Evolutionary conservation across 2,888 invertebrate species (phyloP).

Genomic region (Calameuta filiformis): DNA sequence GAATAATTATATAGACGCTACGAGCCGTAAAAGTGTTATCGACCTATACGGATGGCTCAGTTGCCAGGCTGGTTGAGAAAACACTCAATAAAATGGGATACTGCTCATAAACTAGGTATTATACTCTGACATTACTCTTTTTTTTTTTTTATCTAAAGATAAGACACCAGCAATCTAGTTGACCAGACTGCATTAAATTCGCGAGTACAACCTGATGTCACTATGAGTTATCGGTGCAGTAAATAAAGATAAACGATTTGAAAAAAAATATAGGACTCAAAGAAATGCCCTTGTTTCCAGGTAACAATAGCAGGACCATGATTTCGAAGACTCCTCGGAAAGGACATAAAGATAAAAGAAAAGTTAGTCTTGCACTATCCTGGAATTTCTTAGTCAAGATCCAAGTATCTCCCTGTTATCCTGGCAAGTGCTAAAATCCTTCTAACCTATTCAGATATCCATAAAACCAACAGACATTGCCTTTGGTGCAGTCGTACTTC

Average conservation of each 20-base stretch:
- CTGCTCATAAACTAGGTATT: slow-evolving; percentile 33
- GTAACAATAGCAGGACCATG: background rate
- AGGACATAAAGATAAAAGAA: background rate
- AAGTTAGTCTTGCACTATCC: background rate
- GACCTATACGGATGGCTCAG: slow-evolving; percentile 16
- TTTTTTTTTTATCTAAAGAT: background rate
- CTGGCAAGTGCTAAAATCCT: background rate
- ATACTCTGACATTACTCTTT: slow-evolving; percentile 5
- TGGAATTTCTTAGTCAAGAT: background rate
- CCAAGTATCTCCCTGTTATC: background rate
- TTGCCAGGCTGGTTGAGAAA: slow-evolving; percentile 22
- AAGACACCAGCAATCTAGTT: background rate
- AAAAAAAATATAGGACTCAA: background rate
- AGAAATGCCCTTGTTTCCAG: background rate
- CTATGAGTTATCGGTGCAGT: background rate
- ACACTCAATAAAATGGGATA: slow-evolving; percentile 32
- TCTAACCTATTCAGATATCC: background rate
- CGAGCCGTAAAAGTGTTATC: slow-evolving; percentile 40
- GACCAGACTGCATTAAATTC: background rate
- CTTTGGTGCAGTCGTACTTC: background rate
- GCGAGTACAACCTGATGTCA: background rate
- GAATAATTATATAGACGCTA: slow-evolving; percentile 36
- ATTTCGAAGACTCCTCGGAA: background rate
- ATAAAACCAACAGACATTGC: background rate
- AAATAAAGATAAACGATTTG: background rate